Evolutionary conservation across 2,113 vertebrate genomes (phyloP).

Genomic region (Polyodon spathula): DNA sequence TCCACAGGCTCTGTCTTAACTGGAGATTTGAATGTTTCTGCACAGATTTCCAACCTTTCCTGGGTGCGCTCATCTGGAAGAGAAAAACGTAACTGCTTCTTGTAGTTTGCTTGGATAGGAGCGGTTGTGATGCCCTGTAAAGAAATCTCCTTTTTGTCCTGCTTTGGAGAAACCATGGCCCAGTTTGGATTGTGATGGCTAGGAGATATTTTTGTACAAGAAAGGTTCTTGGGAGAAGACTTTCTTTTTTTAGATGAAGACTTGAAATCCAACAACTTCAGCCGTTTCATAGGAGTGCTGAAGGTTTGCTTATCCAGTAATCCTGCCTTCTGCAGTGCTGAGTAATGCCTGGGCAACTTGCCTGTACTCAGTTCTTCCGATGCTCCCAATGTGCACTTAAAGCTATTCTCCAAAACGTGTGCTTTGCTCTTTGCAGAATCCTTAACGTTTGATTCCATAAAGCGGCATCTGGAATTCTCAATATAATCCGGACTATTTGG

Average conservation of each 20-base stretch:
- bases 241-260: conserved; percentile 55
- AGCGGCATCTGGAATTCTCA: neutral
- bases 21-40: conserved; percentile 1
- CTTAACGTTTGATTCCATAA: conserved; percentile 10
- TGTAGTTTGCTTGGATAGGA: neutral
- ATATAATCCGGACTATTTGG: conserved; percentile 6
- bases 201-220: conserved; percentile 26
- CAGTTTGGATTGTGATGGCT: conserved; percentile 37
- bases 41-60: neutral
- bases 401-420: conserved; percentile 9
- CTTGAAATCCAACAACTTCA: conserved; percentile 70
- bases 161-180: conserved; percentile 44
- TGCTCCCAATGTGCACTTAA: neutral
- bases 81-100: conserved; percentile 1
- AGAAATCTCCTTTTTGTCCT: conserved; percentile 6
- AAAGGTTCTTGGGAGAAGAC: conserved; percentile 23
- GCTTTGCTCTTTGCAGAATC: conserved; percentile 12
- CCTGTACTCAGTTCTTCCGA: conserved; percentile 16
- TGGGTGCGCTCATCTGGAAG: neutral
- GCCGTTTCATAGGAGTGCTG: conserved; percentile 51
- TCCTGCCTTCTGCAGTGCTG: neutral
- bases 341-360: neutral
- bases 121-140: neutral
- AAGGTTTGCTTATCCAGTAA: conserved; percentile 24
- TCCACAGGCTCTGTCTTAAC: conserved; percentile 23